Base-by-base conservation (phyloP, 2,797 vertebrate genomes). In the Limnodromus scolopaceus region DNA sequence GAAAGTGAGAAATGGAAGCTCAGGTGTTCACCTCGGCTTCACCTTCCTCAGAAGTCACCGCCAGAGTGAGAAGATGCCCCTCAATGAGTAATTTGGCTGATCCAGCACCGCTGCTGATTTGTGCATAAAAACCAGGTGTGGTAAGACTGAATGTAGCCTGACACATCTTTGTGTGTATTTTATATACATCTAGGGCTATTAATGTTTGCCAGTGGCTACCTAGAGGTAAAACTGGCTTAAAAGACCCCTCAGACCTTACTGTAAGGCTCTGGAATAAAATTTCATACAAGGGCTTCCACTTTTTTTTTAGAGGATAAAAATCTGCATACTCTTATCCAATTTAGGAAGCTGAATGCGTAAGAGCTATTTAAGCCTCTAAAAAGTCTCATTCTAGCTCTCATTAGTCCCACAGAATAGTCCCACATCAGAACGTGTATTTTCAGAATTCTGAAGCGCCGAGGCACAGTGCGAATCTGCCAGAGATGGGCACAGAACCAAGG, bases 41-140 rank as follows among this genome's bases (percentile, higher is more conserved):
- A 96, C 93, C 93, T 96, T 96, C 92, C 75, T 91, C 68, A 91
- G 68, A 94, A 96, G 81, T 80, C 92, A 83, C 34, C 3, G 20
- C 25, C 8, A 3, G 78, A 87, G 32, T 36, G 34, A 95, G 55
- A 66, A 93, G 78, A 89, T 48, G 61, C 51, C 89, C 74, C 55
- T 84, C 84, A 93, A 70, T 0, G 10, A 72, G 41, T 43, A 55
- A 70, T 34, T 51, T 84, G 58, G 63, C 74, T 88, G 58, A 76
- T 72, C 83, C 41, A 88, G 58, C 30, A 76, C 1, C 5, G 80
- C 12, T 5, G 13, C 30, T 58, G 49, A 55, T 71, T 64, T 65
- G 32, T 39, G 38, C n/a, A 54, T 77, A 85, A 86, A 86, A 86
- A 84, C 28, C 57, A 86, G 16, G 24, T 60, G 45, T 3, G 2